Evolutionary conservation across 1,140 invertebrate genomes (phyloP), one percentile per base, ranked within the genome.

Genomic region (Drosophila chauvacae): DNA sequence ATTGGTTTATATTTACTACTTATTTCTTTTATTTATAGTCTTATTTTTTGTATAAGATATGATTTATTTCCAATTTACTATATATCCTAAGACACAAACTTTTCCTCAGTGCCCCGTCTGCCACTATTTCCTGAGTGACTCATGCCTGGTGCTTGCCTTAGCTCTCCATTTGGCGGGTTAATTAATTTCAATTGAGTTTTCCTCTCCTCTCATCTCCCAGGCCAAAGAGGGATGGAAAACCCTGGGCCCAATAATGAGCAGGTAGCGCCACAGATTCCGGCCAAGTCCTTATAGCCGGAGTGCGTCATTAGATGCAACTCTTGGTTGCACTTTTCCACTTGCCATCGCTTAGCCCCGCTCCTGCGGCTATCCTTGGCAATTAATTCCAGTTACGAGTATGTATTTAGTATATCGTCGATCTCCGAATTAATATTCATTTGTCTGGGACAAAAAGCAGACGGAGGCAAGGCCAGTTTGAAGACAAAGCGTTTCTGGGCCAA

Each of bases 391-490:
- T 81, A 50, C 35, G 0, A 56, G 53, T 26, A 56, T 37, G 53
- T 26, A 56, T 37, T 1, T 20, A 20, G 20, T 20, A 42, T 33
- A 20, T 39, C 45, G 62, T 60, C 47, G 39, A 57, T 53, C 42
- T 47, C 28, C 14, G 55, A 81, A 81, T 81, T 81, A 81, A 77
- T 77, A 81, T 81, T 81, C 65, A 81, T 81, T 81, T 77, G 69
- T 18, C 20, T 13, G 20, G 23, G 5, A 4, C 10, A 23, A 33
- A 35, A 45, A 16, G 23, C 14, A 13, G 18, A 16, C 23, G 3
- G 11, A 0, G 42, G 44, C 37, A 35, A 33, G 10, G 51, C 33
- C 51, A 26, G 53, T 26, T 66, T n/a, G 73, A 44, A 59, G 51
- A 69, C 57, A 69, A 60, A 77, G 35, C 48, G 63, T 44, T 77